phyloP scores from a whole-genome alignment of 2,113 vertebrate species.

The Ancistrus triradiatus region DNA sequence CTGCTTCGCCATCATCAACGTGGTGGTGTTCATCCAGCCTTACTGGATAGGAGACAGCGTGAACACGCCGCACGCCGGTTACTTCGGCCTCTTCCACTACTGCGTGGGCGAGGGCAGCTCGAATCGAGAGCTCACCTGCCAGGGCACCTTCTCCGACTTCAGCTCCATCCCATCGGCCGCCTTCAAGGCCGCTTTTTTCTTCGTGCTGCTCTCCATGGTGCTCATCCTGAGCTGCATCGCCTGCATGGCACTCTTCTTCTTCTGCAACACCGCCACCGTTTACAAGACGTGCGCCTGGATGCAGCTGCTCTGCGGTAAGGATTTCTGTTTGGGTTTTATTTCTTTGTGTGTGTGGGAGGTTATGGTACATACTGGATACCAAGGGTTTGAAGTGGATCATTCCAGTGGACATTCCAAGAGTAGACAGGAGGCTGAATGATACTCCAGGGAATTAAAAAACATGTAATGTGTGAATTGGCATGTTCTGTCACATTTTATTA shows the following conservation, averaged over 20 bases:
- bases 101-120: slow-evolving; percentile 81
- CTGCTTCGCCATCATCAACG: slow-evolving; percentile 89
- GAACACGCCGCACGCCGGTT: slow-evolving; percentile 82
- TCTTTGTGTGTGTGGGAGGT: too few species aligned
- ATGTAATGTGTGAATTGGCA: too few species aligned
- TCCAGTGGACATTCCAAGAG: too few species aligned
- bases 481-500: too few species aligned
- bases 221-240: slow-evolving; percentile 86
- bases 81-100: slow-evolving; percentile 89
- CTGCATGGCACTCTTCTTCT: slow-evolving; percentile 88
- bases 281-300: slow-evolving; percentile 94
- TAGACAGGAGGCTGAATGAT: too few species aligned
- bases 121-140: slow-evolving; percentile 81
- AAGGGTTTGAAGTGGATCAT: too few species aligned
- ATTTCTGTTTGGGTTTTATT: neutral
- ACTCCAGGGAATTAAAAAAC: too few species aligned
- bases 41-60: slow-evolving; percentile 90
- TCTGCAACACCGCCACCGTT: slow-evolving; percentile 90
- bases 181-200: slow-evolving; percentile 85
- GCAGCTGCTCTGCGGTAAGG: slow-evolving; percentile 86
- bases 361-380: too few species aligned
- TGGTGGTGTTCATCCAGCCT: slow-evolving; percentile 88
- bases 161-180: slow-evolving; percentile 83
- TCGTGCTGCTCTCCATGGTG: slow-evolving; percentile 90
- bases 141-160: slow-evolving; percentile 85